Percentiles rank a stretch among this genome's conserved stretches.
These are phyloP conservation scores for Calephelis virginiensis DNA, from an alignment of 1,140 invertebrate genomes.

Conservation along the genomic window DNA sequence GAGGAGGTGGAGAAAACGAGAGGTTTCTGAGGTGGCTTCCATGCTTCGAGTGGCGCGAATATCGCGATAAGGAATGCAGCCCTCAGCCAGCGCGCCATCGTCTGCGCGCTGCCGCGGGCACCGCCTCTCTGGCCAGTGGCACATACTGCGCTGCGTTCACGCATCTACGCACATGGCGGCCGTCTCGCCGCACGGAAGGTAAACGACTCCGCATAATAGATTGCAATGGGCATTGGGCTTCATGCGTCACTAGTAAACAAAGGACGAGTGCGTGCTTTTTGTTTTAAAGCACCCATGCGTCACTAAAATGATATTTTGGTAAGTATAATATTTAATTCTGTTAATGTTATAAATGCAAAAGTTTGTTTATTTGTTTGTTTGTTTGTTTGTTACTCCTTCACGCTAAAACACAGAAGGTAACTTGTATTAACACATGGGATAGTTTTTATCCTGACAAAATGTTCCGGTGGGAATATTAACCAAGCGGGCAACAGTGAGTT, in stretches of 20 bases:
- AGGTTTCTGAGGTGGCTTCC: constrained; percentile 39
- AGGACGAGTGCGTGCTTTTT: constrained; percentile 60
- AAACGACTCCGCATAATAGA: constrained; percentile 70
- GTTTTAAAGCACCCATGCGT: constrained; percentile 50
- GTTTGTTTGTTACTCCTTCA: no score
- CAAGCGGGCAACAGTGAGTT: no score
- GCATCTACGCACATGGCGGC: constrained; percentile 71
- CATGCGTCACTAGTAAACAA: constrained; percentile 74
- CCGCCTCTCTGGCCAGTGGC: constrained; percentile 53
- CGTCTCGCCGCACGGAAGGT: constrained; percentile 72
- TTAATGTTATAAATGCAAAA: no score
- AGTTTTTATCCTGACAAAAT: no score
- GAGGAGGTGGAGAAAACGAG: constrained; percentile 33
- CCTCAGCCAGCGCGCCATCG: constrained; percentile 68
- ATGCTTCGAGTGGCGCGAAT: constrained; percentile 38
- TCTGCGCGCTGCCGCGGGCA: constrained; percentile 65
- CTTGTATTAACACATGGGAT: no score
- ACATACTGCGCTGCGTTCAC: constrained; percentile 58
- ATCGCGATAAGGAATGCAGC: constrained; percentile 48
- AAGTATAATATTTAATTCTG: not conserved
- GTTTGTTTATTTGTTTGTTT: no score
- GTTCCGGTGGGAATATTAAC: no score
- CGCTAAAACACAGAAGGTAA: no score
- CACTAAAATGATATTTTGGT: constrained; percentile 30
- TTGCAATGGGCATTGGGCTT: constrained; percentile 63